Base-by-base conservation (phyloP, 37 sponge, comb jelly and placozoan genomes). In the Axinella damicornis region DNA sequence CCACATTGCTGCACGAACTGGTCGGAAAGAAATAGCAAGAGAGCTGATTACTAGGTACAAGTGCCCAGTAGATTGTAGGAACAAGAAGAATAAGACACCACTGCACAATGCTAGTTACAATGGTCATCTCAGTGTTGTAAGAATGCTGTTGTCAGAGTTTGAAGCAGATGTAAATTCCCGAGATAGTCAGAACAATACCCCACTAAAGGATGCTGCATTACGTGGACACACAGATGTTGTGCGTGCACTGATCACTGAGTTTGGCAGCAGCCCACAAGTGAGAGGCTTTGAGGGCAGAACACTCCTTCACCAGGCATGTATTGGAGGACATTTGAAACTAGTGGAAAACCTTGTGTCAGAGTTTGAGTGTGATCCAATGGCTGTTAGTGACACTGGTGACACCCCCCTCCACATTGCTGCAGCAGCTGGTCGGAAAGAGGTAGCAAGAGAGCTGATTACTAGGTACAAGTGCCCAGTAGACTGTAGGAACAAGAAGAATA, bases 191-290 rank as follows among this genome's bases (percentile, higher is more conserved):
- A 25, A 40, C 62, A 16, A 16, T 25, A 62, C 79, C 20, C 65
- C 79, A 39, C 65, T 78, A 12, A 4, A 19, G 9, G 2, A 40
- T 5, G 72, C 83, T n/a, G 83, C 83, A 9, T 19, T 38, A 53
- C 9, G 54, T 55, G 72, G 32, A 35, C 62, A 70, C 31, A 31
- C 69, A 40, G 60, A 78, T 41, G 63, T 71, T 39, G 71, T 78
- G 28, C 9, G 52, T 16, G 21, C 28, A 30, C 64, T 85, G 62
- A 59, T 85, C 25, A 53, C 53, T 35, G 78, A 78, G 63, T 85
- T 78, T 75, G 76, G 76, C 39, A 22, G 64, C 33, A 65, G 40
- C 52, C 76, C 85, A 33, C 17, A 31, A 25, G 34, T 55, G 30
- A 75, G 28, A 75, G 76, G 59, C 34, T 28, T 32, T 32, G 30